Conservation (phyloP, 2,797 vertebrate species). For the Urocyon cinereoargenteus region DNA sequence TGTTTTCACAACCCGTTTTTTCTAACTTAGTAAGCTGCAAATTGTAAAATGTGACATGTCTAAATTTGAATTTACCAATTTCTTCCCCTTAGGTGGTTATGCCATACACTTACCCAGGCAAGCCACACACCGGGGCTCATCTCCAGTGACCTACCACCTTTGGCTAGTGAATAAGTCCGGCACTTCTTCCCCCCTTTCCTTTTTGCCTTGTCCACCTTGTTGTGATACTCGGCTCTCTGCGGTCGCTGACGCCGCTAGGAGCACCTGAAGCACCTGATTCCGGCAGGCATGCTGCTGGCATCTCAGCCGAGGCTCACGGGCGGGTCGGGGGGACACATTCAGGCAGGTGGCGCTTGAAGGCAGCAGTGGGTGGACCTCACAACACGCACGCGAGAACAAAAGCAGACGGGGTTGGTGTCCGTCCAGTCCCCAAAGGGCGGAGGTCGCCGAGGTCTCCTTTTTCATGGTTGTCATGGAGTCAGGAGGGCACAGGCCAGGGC, state of each 20-base stretch:
- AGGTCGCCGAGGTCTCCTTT: too few species aligned
- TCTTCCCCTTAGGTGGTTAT: neutral
- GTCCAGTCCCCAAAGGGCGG: too few species aligned
- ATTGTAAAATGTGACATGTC: neutral
- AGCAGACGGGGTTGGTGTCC: neutral
- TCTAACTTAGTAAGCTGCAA: neutral
- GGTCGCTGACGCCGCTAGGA: neutral
- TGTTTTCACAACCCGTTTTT: neutral
- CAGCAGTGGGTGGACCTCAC: neutral
- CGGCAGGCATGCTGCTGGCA: too few species aligned
- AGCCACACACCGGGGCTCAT: neutral
- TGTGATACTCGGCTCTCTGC: neutral
- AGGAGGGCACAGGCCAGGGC: too few species aligned
- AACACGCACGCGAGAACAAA: neutral
- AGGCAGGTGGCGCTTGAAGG: neutral
- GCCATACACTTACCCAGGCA: too few species aligned
- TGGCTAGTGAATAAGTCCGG: too few species aligned
- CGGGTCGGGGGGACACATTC: too few species aligned
- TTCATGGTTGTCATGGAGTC: too few species aligned
- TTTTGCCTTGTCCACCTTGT: fast-evolving
- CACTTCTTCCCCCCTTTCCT: neutral
- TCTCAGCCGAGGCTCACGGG: too few species aligned
- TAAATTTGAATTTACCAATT: neutral
- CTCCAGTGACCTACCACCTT: too few species aligned
- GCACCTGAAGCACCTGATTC: too few species aligned